Conservation (phyloP, 2,888 invertebrate genomes). For the Tetragonula carbonaria region DNA sequence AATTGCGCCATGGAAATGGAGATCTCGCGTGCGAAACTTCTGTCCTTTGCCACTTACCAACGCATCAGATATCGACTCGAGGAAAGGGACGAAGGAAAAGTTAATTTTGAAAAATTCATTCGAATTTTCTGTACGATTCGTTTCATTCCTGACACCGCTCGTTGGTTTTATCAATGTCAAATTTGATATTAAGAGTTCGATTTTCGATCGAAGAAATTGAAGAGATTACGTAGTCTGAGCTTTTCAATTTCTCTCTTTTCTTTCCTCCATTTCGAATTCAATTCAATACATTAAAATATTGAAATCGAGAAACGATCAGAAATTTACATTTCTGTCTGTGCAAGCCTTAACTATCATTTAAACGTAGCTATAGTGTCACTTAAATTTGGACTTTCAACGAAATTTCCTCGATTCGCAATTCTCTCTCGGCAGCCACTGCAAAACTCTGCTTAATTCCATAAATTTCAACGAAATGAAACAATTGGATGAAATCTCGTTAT, state of each 20-base stretch:
- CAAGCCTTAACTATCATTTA: no score
- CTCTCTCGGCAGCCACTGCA: rapidly evolving
- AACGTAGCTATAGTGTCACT: no score
- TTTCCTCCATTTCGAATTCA: no score
- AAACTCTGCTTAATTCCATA: rapidly evolving
- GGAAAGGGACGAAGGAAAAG: background rate
- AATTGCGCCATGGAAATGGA: slow-evolving; percentile 40
- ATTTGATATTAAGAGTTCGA: background rate
- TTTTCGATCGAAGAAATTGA: background rate
- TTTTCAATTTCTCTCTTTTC: no score
- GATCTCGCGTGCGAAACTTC: slow-evolving; percentile 42
- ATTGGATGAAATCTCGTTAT: background rate
- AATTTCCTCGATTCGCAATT: background rate
- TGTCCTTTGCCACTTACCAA: slow-evolving; percentile 19
- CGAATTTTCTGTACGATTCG: background rate
- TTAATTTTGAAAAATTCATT: background rate
- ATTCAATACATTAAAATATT: no score
- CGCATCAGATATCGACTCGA: background rate
- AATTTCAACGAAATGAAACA: background rate
- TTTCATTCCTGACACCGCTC: background rate
- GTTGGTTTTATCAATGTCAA: background rate
- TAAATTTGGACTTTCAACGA: background rate
- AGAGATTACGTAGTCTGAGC: no score
- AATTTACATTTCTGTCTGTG: no score
- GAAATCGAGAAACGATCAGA: no score